Conservation (phyloP, 2,797 vertebrate genomes). For the Cirrhinus mrigala region DNA sequence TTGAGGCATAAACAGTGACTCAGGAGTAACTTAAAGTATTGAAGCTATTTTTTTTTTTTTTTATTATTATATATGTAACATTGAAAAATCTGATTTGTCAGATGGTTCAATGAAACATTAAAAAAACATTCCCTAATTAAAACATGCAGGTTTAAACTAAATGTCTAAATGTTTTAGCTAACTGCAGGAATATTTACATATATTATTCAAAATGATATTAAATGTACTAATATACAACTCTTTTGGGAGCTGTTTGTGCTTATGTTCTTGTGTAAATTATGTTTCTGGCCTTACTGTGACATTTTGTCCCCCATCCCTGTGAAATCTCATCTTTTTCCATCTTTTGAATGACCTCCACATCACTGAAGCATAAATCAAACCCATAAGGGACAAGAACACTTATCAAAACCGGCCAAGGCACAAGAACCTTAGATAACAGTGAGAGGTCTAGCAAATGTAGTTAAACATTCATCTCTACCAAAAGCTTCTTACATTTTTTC, state of each 20-base stretch:
- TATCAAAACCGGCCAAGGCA: background rate
- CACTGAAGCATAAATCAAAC: slow-evolving; percentile 18
- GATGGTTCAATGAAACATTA: background rate
- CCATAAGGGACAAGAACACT: slow-evolving; percentile 12
- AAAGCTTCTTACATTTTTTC: slow-evolving; percentile 16
- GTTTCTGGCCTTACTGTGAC: slow-evolving; percentile 16
- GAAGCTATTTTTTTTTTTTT: background rate
- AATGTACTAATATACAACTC: background rate
- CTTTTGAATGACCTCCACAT: slow-evolving; percentile 13
- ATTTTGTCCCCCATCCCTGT: background rate
- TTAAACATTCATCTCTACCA: background rate
- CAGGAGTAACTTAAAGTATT: background rate
- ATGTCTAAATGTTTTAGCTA: background rate
- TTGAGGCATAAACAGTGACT: background rate
- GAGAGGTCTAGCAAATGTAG: background rate
- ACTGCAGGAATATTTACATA: background rate
- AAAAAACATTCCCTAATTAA: background rate
- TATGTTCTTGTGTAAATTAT: background rate
- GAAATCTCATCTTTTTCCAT: slow-evolving; percentile 36
- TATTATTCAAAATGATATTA: background rate
- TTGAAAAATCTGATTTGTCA: background rate
- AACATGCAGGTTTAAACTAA: background rate
- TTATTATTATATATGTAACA: too few relatives aligned
- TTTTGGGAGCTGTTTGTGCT: background rate
- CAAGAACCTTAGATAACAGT: slow-evolving; percentile 24